Evolutionary conservation across 2,113 vertebrate genomes (phyloP), one percentile per base, ranked within the genome.

Genomic region (Caretta caretta): DNA sequence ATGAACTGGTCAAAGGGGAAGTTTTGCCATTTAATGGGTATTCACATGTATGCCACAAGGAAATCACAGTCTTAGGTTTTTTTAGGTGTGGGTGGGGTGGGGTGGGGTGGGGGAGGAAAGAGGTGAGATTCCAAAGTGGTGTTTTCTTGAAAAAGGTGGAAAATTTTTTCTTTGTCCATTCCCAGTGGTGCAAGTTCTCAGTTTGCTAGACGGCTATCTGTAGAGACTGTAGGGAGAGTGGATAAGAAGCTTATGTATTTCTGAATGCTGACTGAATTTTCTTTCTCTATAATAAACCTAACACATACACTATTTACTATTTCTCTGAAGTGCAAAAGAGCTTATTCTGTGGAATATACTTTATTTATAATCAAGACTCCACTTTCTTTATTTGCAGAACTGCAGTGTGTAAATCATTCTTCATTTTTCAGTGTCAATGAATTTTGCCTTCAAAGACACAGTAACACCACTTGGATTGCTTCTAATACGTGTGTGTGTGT

Each of bases 281-380:
- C 62, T 94, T 87, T 80, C 93, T 76, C 88, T 94, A 82, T 50
- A n/a, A 35, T 17, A 83, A 38, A 83, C 54, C 22, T 29, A 12
- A 51, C 76, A 65, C 13, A 22, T 87, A n/a, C 10, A 12, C 93
- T 94, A 94, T 80, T 83, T 85, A 51, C 87, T 84, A 57, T 75
- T 94, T 82, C 17, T 53, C 42, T 3, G 4, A 91, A 88, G n/a
- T 86, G 79, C 90, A 87, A 92, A 90, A 53, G 90, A 75, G 49
- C 86, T 93, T 96, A 50, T 96, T 94, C 96, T 97, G 84, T 97
- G 94, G 88, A 93, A 46, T 4, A 1, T 12, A 56, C 38, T 96
- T 96, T 96, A 95, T 95, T 97, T 97, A 95, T 95, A 95, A 92
- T 80, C 50, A 56, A 87, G 96, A 65, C 91, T 95, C 94, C 91